Percentiles rank a stretch among this genome's conserved stretches.
These are phyloP conservation scores for Mergus octosetaceus DNA, from an alignment of 2,797 vertebrate species.

Conservation along the genomic window DNA sequence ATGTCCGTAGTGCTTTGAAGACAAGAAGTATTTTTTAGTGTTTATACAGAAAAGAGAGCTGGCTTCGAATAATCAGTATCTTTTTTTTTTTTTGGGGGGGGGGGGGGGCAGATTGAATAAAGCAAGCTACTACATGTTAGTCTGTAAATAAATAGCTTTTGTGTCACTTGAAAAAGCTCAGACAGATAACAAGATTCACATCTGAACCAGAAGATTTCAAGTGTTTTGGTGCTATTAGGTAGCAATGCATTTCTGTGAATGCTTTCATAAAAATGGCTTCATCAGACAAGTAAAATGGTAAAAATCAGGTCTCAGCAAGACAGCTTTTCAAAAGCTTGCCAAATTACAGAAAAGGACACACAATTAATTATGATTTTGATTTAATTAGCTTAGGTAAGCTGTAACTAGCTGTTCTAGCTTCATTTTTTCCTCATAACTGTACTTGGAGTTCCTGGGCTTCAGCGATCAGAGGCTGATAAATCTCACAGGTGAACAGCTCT, in stretches of 20 bases:
- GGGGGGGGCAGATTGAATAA: conserved; percentile 25
- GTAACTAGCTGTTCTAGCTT: neutral
- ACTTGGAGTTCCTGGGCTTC: neutral
- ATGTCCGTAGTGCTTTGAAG: neutral
- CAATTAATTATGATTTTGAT: neutral
- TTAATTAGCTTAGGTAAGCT: neutral
- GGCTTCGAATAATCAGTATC: conserved; percentile 29
- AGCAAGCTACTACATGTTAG: conserved; percentile 30
- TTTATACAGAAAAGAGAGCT: neutral
- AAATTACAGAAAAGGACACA: neutral
- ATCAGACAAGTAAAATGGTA: conserved; percentile 28
- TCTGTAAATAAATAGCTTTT: conserved; percentile 72
- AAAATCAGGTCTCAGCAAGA: neutral
- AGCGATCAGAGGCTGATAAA: neutral
- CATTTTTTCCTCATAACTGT: neutral
- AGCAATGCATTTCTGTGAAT: conserved; percentile 31
- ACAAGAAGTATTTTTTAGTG: neutral
- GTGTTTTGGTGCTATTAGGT: conserved; percentile 22
- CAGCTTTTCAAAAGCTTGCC: conserved; percentile 3
- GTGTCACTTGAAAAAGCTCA: conserved; percentile 58
- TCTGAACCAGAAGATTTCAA: conserved; percentile 56
- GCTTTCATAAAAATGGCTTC: conserved; percentile 40
- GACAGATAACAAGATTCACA: conserved; percentile 58
- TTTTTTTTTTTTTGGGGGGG: neutral
- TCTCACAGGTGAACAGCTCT: neutral